Conservation (phyloP, 2,113 vertebrate species). For the Thalassoma bifasciatum region DNA sequence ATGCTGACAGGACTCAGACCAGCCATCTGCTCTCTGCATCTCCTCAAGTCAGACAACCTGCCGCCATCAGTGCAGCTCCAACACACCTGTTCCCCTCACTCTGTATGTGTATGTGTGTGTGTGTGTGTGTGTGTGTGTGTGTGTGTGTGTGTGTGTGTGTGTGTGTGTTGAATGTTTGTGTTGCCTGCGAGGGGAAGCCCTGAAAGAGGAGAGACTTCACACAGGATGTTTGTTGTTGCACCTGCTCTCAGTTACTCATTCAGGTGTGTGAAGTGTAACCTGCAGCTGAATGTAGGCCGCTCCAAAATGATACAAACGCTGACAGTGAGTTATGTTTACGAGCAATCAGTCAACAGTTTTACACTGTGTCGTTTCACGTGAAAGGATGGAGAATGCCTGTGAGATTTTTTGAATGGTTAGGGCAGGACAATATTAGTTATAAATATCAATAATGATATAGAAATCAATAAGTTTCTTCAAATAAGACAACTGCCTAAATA, state of each 20-base stretch:
- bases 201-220: neutral
- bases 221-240: slow-evolving; percentile 5
- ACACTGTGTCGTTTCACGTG: no score
- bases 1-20: slow-evolving; percentile 48
- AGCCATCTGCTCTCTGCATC: slow-evolving; percentile 34
- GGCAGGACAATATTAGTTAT: no score
- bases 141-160: no score
- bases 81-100: slow-evolving; percentile 14
- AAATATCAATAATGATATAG: no score
- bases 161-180: no score
- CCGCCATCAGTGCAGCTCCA: neutral
- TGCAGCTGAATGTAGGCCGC: neutral
- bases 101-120: no score
- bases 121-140: no score
- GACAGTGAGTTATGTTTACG: neutral
- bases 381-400: no score
- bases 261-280: neutral
- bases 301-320: neutral
- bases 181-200: neutral
- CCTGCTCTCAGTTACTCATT: neutral
- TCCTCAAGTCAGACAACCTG: slow-evolving; percentile 27
- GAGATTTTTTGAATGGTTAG: no score
- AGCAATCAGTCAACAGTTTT: no score
- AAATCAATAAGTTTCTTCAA: no score
- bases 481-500: no score